Conservation (phyloP, 2,888 invertebrate genomes). For the Synanthedon vespiformis region DNA sequence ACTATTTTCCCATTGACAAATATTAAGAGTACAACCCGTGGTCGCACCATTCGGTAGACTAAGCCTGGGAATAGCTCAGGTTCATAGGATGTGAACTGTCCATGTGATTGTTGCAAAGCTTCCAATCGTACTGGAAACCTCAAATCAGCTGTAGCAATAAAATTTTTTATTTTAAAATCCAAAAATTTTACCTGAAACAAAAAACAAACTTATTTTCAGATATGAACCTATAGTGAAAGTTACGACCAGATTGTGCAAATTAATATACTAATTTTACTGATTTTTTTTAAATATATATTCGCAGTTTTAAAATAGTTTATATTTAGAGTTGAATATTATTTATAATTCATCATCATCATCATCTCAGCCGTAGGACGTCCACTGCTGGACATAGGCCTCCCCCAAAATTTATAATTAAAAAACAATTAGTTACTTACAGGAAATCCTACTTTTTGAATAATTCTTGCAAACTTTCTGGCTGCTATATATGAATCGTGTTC, state of each 20-base stretch:
- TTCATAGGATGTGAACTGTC: slow-evolving; percentile 89
- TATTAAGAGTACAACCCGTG: slow-evolving; percentile 93
- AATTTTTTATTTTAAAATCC: slow-evolving; percentile 84
- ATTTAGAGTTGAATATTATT: no score
- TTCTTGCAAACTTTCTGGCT: slow-evolving; percentile 84
- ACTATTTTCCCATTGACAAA: slow-evolving; percentile 99
- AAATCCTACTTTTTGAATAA: slow-evolving; percentile 85
- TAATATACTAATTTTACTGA: no score
- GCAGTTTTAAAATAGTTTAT: no score
- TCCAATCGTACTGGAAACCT: slow-evolving; percentile 80
- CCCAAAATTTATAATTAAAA: no score
- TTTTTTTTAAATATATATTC: no score
- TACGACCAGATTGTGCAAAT: background rate
- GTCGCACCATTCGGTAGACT: slow-evolving; percentile 97
- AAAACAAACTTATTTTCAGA: background rate
- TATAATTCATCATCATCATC: no score
- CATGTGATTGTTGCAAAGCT: slow-evolving; percentile 79
- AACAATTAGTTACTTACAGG: slow-evolving; percentile 59
- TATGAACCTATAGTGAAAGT: slow-evolving; percentile 3
- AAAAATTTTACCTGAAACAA: slow-evolving; percentile 75
- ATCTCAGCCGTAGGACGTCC: no score
- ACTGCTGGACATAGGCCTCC: no score
- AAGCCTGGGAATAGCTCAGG: slow-evolving; percentile 99
- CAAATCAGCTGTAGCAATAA: slow-evolving; percentile 81
- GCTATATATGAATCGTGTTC: slow-evolving; percentile 83